phyloP scores from a whole-genome alignment of 2,888 invertebrate species.

The Amiota mariae region DNA sequence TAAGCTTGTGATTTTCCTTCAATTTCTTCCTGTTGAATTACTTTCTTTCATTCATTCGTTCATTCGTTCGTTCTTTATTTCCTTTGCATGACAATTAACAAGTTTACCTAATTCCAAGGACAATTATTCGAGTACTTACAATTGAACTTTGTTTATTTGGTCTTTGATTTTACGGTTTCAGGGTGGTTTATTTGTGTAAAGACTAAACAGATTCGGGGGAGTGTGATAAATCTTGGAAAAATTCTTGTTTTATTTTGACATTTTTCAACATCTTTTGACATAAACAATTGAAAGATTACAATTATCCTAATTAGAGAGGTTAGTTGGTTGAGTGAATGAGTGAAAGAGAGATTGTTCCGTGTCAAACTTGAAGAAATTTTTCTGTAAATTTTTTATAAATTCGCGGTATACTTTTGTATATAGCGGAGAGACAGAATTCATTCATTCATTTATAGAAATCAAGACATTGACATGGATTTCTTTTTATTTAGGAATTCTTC shows the following conservation, averaged over 20 bases:
- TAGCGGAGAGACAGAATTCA: too few relatives aligned
- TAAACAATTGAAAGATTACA: conserved; percentile 47
- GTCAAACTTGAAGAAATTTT: background rate
- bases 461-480: too few relatives aligned
- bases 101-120: background rate
- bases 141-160: conserved; percentile 2
- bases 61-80: background rate
- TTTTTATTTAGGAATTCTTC: too few relatives aligned
- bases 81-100: conserved; percentile 16
- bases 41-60: background rate
- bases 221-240: background rate
- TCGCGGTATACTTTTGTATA: too few relatives aligned
- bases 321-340: background rate
- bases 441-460: too few relatives aligned
- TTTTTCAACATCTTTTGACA: conserved; percentile 44
- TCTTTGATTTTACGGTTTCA: background rate
- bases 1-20: too few relatives aligned
- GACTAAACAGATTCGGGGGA: too few relatives aligned
- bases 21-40: too few relatives aligned
- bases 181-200: background rate
- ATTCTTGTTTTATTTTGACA: conserved; percentile 46
- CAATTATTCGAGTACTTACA: conserved; percentile 23
- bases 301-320: conserved; percentile 34
- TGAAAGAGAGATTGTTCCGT: too few relatives aligned
- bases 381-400: conserved; percentile 9